phyloP scores from a whole-genome alignment of 2,113 vertebrate genomes.

The Gavialis gangeticus region DNA sequence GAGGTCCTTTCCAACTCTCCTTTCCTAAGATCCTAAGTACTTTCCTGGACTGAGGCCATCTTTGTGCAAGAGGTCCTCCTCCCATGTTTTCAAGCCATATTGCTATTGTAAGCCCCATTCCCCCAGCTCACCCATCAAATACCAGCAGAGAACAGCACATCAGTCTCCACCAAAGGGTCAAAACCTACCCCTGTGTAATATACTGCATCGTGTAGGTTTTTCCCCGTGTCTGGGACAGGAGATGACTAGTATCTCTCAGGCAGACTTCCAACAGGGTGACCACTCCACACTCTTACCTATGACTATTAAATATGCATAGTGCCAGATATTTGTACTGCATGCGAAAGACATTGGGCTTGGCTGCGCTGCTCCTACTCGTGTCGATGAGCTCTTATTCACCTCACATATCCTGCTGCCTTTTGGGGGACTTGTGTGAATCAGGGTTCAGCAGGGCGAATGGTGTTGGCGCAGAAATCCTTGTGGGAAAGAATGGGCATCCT shows the following conservation, averaged over 20 bases:
- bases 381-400: neutral
- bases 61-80: neutral
- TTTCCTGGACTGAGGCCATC: neutral
- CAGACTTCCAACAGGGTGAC: neutral
- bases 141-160: neutral
- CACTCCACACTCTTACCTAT: neutral
- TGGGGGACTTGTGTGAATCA: neutral
- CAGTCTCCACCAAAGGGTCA: neutral
- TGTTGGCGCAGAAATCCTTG: fast-evolving
- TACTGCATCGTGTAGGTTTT: neutral
- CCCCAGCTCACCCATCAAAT: neutral
- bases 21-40: neutral
- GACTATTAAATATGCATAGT: neutral
- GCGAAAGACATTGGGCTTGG: neutral
- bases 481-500: neutral
- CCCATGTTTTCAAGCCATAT: neutral
- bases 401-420: neutral
- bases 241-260: too few relatives aligned
- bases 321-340: neutral
- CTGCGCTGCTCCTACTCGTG: neutral
- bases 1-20: too few relatives aligned
- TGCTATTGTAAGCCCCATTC: neutral
- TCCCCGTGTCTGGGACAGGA: neutral
- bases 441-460: fast-evolving
- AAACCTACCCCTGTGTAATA: neutral